Conservation (phyloP, 2,888 invertebrate genomes). For the Netelia melanura region DNA sequence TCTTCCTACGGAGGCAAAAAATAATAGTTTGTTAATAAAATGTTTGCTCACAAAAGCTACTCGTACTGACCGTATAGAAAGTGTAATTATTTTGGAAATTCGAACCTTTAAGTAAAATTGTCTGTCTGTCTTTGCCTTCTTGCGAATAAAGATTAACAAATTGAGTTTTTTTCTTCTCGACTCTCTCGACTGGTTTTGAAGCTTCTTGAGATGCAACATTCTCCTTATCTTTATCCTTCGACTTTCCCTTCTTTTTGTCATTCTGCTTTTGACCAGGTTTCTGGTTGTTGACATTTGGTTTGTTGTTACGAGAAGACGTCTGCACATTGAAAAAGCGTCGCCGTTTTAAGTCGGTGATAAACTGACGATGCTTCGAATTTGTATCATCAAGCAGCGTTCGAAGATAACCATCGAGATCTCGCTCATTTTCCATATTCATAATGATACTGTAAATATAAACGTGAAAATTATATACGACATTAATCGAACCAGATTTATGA, state of each 20-base stretch:
- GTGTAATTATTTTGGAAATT: not conserved
- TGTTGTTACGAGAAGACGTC: conserved; percentile 76
- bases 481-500: conserved; percentile 8
- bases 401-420: conserved; percentile 92
- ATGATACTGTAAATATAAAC: conserved; percentile 88
- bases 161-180: conserved; percentile 87
- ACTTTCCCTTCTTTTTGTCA: conserved; percentile 80
- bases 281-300: conserved; percentile 73
- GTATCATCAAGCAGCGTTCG: conserved; percentile 90
- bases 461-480: not conserved
- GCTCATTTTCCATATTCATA: conserved; percentile 89
- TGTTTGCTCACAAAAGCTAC: too few relatives aligned
- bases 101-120: conserved; percentile 85
- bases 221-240: conserved; percentile 76
- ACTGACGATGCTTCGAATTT: conserved; percentile 88
- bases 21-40: not conserved
- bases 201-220: conserved; percentile 67
- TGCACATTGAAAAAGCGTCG: conserved; percentile 44
- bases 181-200: conserved; percentile 66
- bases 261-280: conserved; percentile 75
- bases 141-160: conserved; percentile 91
- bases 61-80: not conserved
- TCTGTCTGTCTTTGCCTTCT: conserved; percentile 87
- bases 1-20: conserved; percentile 87
- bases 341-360: conserved; percentile 87